These are phyloP conservation scores for Mesoligia furuncula DNA, from an alignment of 2,888 invertebrate genomes.

Conservation along the genomic window DNA sequence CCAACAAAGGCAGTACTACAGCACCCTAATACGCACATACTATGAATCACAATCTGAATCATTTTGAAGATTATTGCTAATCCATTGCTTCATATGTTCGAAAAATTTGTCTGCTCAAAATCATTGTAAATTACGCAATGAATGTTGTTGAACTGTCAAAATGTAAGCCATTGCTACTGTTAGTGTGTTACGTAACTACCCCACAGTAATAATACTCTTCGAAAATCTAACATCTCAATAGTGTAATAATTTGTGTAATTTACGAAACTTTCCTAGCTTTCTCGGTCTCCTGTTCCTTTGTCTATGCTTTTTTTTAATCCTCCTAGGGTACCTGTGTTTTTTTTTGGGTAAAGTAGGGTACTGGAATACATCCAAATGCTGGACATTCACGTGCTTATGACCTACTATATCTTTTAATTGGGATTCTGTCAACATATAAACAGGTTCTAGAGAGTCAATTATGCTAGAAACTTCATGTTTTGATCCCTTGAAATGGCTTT, in stretches of 20 bases:
- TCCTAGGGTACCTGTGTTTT: slow-evolving; percentile 73
- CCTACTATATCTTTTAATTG: slow-evolving; percentile 82
- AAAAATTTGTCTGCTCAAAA: no score
- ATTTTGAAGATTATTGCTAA: no score
- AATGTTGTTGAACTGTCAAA: no score
- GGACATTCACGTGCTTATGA: slow-evolving; percentile 79
- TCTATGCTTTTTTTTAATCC: slow-evolving; percentile 58
- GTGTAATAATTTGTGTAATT: slow-evolving; percentile 51
- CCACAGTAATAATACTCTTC: no score
- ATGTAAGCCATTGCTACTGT: no score
- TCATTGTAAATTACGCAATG: no score
- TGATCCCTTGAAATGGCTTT: slow-evolving; percentile 20
- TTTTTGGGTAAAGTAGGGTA: slow-evolving; percentile 58
- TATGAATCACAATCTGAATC: no score
- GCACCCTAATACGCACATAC: no score
- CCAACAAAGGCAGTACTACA: not conserved
- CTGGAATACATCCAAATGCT: slow-evolving; percentile 83
- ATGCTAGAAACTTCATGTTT: slow-evolving; percentile 52
- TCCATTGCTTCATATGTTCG: no score
- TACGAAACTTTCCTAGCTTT: slow-evolving; percentile 41
- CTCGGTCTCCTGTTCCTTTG: slow-evolving; percentile 36
- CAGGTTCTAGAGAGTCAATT: slow-evolving; percentile 76
- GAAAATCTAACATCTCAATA: not conserved
- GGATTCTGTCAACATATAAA: slow-evolving; percentile 83
- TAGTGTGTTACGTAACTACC: no score